Base-by-base conservation (phyloP, 2,113 vertebrate species). In the Sylvietta virens region DNA sequence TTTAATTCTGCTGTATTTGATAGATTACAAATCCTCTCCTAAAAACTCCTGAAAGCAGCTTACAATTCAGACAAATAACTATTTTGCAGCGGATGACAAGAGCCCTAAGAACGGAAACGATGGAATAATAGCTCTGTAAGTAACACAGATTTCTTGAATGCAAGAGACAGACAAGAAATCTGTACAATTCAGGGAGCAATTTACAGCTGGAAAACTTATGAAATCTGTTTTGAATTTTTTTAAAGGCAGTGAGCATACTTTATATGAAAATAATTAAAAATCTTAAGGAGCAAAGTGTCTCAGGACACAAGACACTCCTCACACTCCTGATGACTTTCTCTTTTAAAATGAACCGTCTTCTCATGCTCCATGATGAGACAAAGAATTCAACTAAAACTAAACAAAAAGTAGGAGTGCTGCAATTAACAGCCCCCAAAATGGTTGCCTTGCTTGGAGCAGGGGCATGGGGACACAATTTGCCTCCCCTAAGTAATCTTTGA, bases 11-110 rank as follows among this genome's bases (percentile, higher is more conserved):
- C 72, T 84, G 72, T 69, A 81, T 81, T 95, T 69, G 93, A 93
- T 90, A 96, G 95, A 90, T 96, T 96, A 96, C 86, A 95, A 96
- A 96, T 95, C 90, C 95, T 91, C 82, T 86, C 76, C 57, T 88
- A 95, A 95, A 95, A 94, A 97, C 80, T 97, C 92, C 64, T 14
- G 37, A 96, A 93, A 96, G 94, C 85, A 94, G 93, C 90, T 97
- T 96, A 96, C 48, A 79, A 64, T 90, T 92, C 88, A 94, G 86
- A 95, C 65, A 96, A 96, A 54, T 94, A 90, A 96, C 94, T 92
- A 47, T 92, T 95, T 86, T 94, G 88, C 69, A 88, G 82, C 0
- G 1, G 88, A 72, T 94, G 95, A 94, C 92, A 95, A 92, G 90
- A 88, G 70, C 71, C 72, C 77, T 67, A 92, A 95, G 88, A 92